Percentiles rank a stretch among this genome's conserved stretches.
phyloP scores from a whole-genome alignment of 2,888 invertebrate genomes.

The Sarcophaga carnaria region DNA sequence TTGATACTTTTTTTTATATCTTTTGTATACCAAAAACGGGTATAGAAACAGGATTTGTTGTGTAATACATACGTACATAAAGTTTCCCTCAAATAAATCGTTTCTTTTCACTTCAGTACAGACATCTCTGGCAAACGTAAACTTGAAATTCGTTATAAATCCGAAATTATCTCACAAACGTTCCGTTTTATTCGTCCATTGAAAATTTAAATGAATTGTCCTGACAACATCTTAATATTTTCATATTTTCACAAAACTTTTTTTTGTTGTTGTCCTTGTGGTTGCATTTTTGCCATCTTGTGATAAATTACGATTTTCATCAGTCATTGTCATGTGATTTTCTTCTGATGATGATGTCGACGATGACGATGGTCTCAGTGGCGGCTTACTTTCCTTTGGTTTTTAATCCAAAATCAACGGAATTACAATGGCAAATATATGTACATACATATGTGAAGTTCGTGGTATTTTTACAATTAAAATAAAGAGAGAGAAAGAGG shows the following conservation, averaged over 20 bases:
- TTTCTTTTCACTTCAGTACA: too few species aligned
- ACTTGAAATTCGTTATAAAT: too few species aligned
- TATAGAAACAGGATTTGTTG: too few species aligned
- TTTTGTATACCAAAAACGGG: too few species aligned
- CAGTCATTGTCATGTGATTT: background rate
- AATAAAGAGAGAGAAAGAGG: background rate
- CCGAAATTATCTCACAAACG: too few species aligned
- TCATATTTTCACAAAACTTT: background rate
- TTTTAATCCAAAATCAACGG: background rate
- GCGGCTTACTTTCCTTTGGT: background rate
- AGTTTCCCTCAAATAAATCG: too few species aligned
- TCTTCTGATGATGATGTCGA: background rate
- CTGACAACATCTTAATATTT: background rate
- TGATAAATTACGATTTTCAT: background rate
- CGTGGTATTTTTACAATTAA: background rate
- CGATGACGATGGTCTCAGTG: background rate
- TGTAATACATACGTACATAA: too few species aligned
- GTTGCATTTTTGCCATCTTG: background rate
- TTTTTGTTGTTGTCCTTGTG: background rate
- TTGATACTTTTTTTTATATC: too few species aligned
- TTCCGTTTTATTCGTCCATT: too few species aligned
- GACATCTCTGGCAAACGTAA: too few species aligned
- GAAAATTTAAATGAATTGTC: background rate
- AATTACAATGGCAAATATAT: background rate
- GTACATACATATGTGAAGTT: background rate